Percentiles rank a stretch among this genome's conserved stretches.
Evolutionary conservation across 2,113 vertebrate genomes (phyloP).

Genomic region (mouse (Mus musculus)): DNA sequence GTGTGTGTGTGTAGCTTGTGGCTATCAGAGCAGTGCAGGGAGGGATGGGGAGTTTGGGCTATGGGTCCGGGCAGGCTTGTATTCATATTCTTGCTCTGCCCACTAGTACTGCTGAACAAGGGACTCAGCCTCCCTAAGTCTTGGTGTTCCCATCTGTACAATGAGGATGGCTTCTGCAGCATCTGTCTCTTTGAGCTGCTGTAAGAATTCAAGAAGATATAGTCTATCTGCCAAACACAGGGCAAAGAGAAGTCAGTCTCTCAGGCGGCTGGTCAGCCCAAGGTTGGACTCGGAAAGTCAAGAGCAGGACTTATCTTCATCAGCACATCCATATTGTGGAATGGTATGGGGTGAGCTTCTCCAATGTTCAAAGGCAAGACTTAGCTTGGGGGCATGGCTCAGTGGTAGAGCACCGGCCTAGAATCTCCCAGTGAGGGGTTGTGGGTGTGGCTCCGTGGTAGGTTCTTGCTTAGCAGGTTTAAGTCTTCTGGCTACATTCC

Average conservation of each 20-base stretch:
- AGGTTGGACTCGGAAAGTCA: background rate
- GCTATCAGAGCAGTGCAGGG: too few relatives aligned
- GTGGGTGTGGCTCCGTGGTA: background rate
- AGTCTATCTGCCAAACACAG: too few relatives aligned
- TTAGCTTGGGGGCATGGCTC: background rate
- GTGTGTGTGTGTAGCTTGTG: too few relatives aligned
- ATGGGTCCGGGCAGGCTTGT: background rate
- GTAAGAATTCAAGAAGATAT: background rate
- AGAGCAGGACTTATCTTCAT: background rate
- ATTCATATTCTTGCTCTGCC: background rate
- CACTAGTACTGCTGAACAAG: background rate
- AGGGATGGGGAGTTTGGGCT: background rate
- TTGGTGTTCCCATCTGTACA: background rate
- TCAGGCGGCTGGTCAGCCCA: background rate
- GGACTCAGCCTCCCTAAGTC: background rate
- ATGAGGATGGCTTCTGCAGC: background rate
- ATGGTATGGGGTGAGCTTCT: background rate
- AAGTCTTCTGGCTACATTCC: background rate
- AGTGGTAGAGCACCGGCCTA: background rate
- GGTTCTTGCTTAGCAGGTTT: background rate
- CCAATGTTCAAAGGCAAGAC: background rate
- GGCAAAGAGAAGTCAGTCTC: background rate
- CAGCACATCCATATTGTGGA: background rate
- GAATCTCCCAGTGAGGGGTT: background rate
- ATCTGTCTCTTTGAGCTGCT: background rate